A percentile compares a stretch with the other conserved stretches of the same genome.
Evolutionary conservation across 2,797 vertebrate genomes (phyloP).

Genomic region (Dicrostonyx torquatus): DNA sequence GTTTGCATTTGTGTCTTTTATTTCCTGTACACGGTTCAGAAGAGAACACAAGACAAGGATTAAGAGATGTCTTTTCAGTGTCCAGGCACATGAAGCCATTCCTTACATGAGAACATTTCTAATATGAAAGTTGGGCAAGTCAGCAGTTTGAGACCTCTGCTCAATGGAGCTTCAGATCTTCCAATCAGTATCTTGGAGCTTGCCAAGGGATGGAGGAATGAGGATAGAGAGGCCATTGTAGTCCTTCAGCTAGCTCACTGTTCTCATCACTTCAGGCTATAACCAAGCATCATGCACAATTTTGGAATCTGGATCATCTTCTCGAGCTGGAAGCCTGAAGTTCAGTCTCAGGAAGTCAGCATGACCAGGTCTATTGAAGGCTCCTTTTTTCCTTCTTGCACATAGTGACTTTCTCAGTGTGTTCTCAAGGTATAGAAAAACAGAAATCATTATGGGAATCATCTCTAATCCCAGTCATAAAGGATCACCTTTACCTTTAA

Average conservation of each 20-base stretch:
- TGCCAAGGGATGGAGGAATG: not conserved
- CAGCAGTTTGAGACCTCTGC: slow-evolving; percentile 12
- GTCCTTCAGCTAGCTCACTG: not conserved
- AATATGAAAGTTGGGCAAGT: not conserved
- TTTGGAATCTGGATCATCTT: not conserved
- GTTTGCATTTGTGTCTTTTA: not conserved
- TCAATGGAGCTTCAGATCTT: not conserved
- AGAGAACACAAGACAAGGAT: not conserved
- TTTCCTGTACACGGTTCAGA: not conserved
- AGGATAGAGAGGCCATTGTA: not conserved
- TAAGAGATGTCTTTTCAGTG: not conserved
- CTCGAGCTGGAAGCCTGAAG: not conserved
- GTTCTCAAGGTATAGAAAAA: not conserved
- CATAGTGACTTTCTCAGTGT: not conserved
- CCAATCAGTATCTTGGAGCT: not conserved
- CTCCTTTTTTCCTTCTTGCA: not conserved
- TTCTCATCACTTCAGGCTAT: not conserved
- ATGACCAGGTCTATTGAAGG: not conserved
- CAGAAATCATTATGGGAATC: not conserved
- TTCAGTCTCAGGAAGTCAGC: not conserved
- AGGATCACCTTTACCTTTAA: not conserved
- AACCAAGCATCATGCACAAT: not conserved
- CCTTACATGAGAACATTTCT: not conserved
- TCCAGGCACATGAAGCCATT: not conserved
- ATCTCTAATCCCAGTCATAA: not conserved